These are phyloP conservation scores for Rugalucina vietnamica DNA, from an alignment of 2,888 invertebrate genomes.

Conservation along the genomic window DNA sequence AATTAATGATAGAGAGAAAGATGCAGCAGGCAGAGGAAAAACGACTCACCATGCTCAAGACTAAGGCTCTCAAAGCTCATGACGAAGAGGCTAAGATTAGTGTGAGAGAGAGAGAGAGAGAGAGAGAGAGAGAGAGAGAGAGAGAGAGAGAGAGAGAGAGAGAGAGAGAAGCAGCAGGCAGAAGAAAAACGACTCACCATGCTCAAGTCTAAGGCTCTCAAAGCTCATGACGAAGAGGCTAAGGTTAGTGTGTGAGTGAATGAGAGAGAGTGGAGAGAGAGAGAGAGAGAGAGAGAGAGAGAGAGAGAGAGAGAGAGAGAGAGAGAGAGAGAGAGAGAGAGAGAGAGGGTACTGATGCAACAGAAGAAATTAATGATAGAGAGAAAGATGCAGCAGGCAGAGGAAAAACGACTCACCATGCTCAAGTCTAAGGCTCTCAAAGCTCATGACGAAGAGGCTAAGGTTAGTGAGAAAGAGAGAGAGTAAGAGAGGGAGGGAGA, in stretches of 20 bases:
- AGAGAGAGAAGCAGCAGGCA: conserved; percentile 87
- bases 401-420: conserved; percentile 93
- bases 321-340: too few relatives aligned
- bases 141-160: conserved; percentile 32
- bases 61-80: conserved; percentile 96
- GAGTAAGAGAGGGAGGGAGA: conserved; percentile 86
- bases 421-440: conserved; percentile 91
- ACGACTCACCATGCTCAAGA: conserved; percentile 88
- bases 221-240: conserved; percentile 98
- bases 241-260: conserved; percentile 87
- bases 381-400: conserved; percentile 88
- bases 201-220: conserved; percentile 90
- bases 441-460: conserved; percentile 98
- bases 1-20: conserved; percentile 84
- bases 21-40: conserved; percentile 94
- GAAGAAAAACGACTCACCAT: conserved; percentile 94
- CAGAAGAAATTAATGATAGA: conserved; percentile 86
- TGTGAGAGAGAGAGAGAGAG: conserved; percentile 21
- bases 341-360: conserved; percentile 93
- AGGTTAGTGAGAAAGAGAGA: conserved; percentile 89
- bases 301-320: too few relatives aligned
- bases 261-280: too few relatives aligned
- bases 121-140: conserved; percentile 25
- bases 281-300: too few relatives aligned
- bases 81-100: conserved; percentile 96